Conservation (phyloP, 2,797 vertebrate genomes). For the Cephalopachus bancanus region DNA sequence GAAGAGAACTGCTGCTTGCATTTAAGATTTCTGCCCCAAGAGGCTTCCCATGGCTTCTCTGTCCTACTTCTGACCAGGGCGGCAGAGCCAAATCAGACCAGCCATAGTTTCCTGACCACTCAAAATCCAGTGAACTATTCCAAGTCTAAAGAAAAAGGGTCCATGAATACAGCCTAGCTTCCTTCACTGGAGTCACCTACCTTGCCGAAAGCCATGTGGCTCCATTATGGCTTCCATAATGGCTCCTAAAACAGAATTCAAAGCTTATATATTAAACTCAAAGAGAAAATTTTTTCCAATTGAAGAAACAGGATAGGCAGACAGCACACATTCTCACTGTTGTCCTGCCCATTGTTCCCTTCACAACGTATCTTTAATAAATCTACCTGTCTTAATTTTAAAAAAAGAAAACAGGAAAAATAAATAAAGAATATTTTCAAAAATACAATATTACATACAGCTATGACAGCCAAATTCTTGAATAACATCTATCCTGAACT, state of each 20-base stretch:
- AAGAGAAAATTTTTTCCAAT: not conserved
- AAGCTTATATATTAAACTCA: constrained; percentile 47
- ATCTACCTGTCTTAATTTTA: too few relatives aligned
- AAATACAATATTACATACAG: not conserved
- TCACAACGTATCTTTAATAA: too few relatives aligned
- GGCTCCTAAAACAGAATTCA: constrained; percentile 42
- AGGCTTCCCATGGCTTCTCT: not conserved
- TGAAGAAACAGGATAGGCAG: too few relatives aligned
- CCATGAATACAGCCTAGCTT: not conserved
- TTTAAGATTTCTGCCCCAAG: constrained; percentile 23
- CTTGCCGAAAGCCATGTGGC: not conserved
- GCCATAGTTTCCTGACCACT: constrained; percentile 9
- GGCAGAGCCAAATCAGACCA: constrained; percentile 58
- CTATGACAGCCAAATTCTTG: not conserved
- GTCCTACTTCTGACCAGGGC: constrained; percentile 66
- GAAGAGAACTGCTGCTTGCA: not conserved
- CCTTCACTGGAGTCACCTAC: not conserved
- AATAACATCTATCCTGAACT: not conserved
- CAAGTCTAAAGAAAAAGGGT: constrained; percentile 8
- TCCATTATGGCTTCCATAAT: not conserved
- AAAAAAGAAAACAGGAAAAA: constrained; percentile 13
- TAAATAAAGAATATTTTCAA: constrained; percentile 40
- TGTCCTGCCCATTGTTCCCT: too few relatives aligned
- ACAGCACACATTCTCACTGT: too few relatives aligned
- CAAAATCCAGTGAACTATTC: constrained; percentile 65